A percentile compares a stretch with the other conserved stretches of the same genome.
Evolutionary conservation across 2,888 invertebrate genomes (phyloP).

Genomic region (Plebejus argus): DNA sequence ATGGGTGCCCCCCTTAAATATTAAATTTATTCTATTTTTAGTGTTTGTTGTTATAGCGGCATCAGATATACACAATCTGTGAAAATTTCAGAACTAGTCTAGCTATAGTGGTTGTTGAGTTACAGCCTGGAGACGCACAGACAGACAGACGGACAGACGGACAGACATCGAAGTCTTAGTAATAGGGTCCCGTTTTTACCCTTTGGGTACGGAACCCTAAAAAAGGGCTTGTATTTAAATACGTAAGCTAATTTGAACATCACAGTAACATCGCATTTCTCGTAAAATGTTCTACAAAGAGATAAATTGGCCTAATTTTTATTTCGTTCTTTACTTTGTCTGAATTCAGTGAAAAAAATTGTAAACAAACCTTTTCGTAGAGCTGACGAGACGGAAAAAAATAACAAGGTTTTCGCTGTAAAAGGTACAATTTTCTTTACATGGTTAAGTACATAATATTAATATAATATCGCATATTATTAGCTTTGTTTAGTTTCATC

Average conservation of each 20-base stretch:
- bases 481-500: too few species aligned
- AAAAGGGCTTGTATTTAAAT: background rate
- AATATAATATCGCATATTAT: background rate
- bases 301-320: conserved; percentile 2
- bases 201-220: too few species aligned
- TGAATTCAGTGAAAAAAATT: background rate
- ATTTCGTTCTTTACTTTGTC: conserved; percentile 3
- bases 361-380: background rate
- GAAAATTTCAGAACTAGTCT: too few species aligned
- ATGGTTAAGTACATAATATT: background rate
- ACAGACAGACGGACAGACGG: too few species aligned
- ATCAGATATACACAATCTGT: too few species aligned
- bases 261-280: background rate
- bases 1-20: too few species aligned
- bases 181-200: too few species aligned
- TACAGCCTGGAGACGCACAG: too few species aligned
- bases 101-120: too few species aligned
- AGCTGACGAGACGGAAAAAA: background rate
- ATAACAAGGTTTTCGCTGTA: background rate
- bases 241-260: background rate
- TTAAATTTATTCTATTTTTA: too few species aligned
- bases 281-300: background rate
- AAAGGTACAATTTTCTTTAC: background rate
- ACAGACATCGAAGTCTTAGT: too few species aligned
- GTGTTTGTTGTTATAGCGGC: too few species aligned